A percentile compares a stretch with the other conserved stretches of the same genome.
Conservation (phyloP, 2,113 vertebrate species). For the Pungitius pungitius region DNA sequence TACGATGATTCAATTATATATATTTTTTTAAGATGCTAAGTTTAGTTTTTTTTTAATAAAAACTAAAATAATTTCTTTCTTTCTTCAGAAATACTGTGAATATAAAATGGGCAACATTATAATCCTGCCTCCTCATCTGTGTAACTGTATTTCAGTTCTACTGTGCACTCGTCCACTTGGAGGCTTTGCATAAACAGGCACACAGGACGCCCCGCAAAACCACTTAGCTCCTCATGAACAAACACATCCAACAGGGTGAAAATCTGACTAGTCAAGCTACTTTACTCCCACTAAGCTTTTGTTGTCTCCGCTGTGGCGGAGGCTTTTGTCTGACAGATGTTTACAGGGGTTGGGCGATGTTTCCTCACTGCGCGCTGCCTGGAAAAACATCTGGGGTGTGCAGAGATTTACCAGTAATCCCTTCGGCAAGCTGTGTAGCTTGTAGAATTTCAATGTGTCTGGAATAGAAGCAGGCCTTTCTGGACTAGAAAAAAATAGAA, state of each 20-base stretch:
- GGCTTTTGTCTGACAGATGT: slow-evolving; percentile 80
- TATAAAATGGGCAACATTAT: background rate
- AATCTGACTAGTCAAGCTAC: slow-evolving; percentile 66
- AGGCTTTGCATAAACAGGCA: slow-evolving; percentile 29
- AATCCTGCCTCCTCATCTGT: slow-evolving; percentile 17
- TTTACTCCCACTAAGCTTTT: slow-evolving; percentile 64
- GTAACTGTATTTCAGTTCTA: slow-evolving; percentile 20
- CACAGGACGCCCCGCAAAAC: slow-evolving; percentile 33
- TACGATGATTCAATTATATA: rapidly evolving
- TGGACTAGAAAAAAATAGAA: slow-evolving; percentile 3
- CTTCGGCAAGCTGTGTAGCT: slow-evolving; percentile 64
- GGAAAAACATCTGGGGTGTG: slow-evolving; percentile 79
- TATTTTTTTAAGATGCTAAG: background rate
- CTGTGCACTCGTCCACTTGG: slow-evolving; percentile 32
- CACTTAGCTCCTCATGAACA: slow-evolving; percentile 60
- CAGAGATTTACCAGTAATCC: slow-evolving; percentile 75
- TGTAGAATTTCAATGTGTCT: slow-evolving; percentile 73
- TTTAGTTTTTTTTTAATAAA: background rate
- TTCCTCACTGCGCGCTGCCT: slow-evolving; percentile 64
- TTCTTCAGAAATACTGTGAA: background rate
- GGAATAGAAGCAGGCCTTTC: slow-evolving; percentile 64
- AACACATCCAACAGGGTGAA: slow-evolving; percentile 57
- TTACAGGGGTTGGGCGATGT: slow-evolving; percentile 72
- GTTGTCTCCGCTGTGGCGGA: slow-evolving; percentile 61
- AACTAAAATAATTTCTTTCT: background rate